Evolutionary conservation across 2,888 invertebrate genomes (phyloP).

Genomic region (Lasiommata megera): DNA sequence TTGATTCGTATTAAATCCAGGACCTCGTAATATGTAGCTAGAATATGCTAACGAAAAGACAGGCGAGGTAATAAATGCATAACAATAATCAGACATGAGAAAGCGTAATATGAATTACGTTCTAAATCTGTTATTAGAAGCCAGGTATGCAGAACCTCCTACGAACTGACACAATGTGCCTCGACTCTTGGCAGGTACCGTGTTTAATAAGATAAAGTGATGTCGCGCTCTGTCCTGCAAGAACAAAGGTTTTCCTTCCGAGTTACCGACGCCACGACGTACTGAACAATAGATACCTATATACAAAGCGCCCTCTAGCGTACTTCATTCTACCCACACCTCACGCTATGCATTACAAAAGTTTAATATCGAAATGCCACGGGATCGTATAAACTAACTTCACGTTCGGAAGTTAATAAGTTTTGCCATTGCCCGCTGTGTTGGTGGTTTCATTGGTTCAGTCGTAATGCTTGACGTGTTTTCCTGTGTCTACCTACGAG

Average conservation of each 20-base stretch:
- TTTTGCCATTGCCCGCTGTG: conserved; percentile 17
- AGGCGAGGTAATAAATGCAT: too few species aligned
- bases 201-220: conserved; percentile 74
- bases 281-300: conserved; percentile 32
- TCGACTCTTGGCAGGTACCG: conserved; percentile 46
- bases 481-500: conserved; percentile 1
- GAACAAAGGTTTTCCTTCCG: conserved; percentile 61
- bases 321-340: conserved; percentile 22
- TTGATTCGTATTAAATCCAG: too few species aligned
- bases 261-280: conserved; percentile 28
- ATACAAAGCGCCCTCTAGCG: conserved; percentile 17
- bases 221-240: conserved; percentile 49
- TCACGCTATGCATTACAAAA: conserved; percentile 23
- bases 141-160: not conserved
- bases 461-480: conserved; percentile 11
- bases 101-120: too few species aligned
- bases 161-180: not conserved
- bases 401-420: conserved; percentile 24
- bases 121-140: too few species aligned
- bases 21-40: too few species aligned
- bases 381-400: conserved; percentile 18
- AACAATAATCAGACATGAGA: too few species aligned
- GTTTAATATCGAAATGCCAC: conserved; percentile 25
- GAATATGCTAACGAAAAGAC: too few species aligned
- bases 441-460: conserved; percentile 19